Evolutionary conservation across 2,888 invertebrate genomes (phyloP), one percentile per base, ranked within the genome.

Genomic region (Heteromurus nitidus): DNA sequence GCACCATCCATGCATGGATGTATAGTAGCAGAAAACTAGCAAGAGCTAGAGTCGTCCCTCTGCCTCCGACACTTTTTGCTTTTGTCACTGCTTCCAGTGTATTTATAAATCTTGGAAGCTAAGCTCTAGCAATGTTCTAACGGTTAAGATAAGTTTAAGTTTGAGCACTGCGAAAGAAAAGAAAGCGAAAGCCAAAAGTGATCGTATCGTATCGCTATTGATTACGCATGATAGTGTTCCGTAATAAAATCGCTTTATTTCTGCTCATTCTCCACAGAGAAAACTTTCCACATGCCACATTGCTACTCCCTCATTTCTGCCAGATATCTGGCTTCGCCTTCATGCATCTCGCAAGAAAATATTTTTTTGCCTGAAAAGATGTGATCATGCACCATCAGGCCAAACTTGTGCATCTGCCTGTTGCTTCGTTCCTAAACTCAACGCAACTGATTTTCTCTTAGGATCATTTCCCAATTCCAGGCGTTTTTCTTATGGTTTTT

Each of bases 161-260:
- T n/a, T n/a, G n/a, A n/a, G n/a, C n/a, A 28, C 0, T 47, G 30
- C 22, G 30, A 69, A 3, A 53, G 42, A 70, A 58, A 22, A 70
- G 70, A 55, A 70, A 58, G 68, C 70, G 70, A 22, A 42, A 42
- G 58, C 70, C 60, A 72, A 72, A 58, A 60, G 22, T 42, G n/a
- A 70, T 58, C 72, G 44, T 72, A 72, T 47, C 9, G 50, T 44
- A 55, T 60, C 60, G 42, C 72, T 60, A 62, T 72, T 60, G 60
- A 72, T 72, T 60, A 60, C 20, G 72, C 44, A 30, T 72, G 58
- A n/a, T n/a, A 55, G 55, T 58, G 70, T 28, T 55, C 53, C n/a
- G n/a, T 44, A 72, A 62, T 24, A 44, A n/a, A 60, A 72, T 72
- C 44, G 69, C 69, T 70, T 26, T 44, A 9, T 18, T 24, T 13